Evolutionary conservation across 2,113 vertebrate species (phyloP), one percentile per base, ranked within the genome.

Genomic region (Mustelus asterias): DNA sequence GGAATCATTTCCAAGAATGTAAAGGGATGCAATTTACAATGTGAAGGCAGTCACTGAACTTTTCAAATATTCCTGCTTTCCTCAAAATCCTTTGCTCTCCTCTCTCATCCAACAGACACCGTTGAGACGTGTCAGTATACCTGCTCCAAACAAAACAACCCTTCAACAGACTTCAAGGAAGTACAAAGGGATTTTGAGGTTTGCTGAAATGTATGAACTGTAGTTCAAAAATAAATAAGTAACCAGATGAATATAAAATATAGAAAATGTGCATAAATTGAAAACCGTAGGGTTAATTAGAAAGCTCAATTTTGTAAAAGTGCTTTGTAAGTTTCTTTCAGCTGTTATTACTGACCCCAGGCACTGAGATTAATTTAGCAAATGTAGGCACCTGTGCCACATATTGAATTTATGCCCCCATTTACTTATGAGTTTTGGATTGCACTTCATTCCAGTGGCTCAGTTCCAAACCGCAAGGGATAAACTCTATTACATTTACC

Each of bases 261-360:
- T 94, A 41, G 20, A 94, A 94, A 0, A 65, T 11, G 18, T 16
- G 22, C 41, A 70, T 24, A 26, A 3, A 13, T 24, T 70, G 65
- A 70, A 70, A 72, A 70, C 41, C n/a, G 22, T 33, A 48, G 67
- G 94, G 94, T 72, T 95, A 95, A 95, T 95, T 95, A 48, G 94
- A 72, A 95, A 95, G 67, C 69, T 72, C 41, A 70, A 72, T 48
- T 72, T 95, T 54, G 13, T 48, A 76, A 72, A 72, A 95, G 48
- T 95, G 94, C 94, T 72, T 72, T 72, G 41, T 95, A 95, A 95
- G 94, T 95, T 95, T 95, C 69, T 72, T 95, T 72, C 67, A 72
- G 48, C 69, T 24, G 11, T 95, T 70, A 18, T 95, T 70, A 72
- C 48, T 95, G 69, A 95, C 94, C 44, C 26, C 22, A 29, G 24